These are phyloP conservation scores for Phymorhynchus buccinoides DNA, from an alignment of 1,140 invertebrate genomes.

Conservation along the genomic window DNA sequence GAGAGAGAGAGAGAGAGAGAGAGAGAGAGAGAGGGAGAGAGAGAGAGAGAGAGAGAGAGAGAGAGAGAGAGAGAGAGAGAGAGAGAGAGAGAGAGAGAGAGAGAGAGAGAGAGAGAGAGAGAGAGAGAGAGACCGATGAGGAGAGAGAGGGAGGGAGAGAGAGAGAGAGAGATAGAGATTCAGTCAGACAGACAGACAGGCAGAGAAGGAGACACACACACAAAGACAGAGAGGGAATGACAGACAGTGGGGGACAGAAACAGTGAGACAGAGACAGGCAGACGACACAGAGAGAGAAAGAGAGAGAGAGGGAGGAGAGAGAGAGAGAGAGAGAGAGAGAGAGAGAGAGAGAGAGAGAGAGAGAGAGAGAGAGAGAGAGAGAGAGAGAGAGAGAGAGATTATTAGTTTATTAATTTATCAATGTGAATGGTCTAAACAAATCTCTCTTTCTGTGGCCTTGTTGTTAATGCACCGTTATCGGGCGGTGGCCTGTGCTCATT, in stretches of 20 bases:
- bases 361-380: too few species aligned
- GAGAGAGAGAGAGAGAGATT: too few species aligned
- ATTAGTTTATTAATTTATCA: too few species aligned
- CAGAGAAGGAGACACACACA: neutral
- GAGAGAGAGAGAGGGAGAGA: too few species aligned
- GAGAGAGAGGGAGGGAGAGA: neutral
- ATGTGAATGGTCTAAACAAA: too few species aligned
- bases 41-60: neutral
- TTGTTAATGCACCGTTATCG: too few species aligned
- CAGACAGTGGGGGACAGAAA: neutral
- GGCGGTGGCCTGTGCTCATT: too few species aligned
- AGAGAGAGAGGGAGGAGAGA: too few species aligned
- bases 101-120: conserved; percentile 1
- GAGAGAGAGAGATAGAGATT: neutral
- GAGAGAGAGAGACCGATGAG: neutral
- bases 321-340: too few species aligned
- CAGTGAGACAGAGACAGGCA: neutral
- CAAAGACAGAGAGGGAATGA: neutral
- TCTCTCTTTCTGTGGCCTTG: too few species aligned
- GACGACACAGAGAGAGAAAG: neutral
- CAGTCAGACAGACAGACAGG: neutral
- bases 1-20: too few species aligned
- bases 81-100: conserved; percentile 17
- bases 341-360: too few species aligned
- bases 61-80: conserved; percentile 17